phyloP scores from a whole-genome alignment of 2,888 invertebrate genomes.

The Caradrina kadenii region DNA sequence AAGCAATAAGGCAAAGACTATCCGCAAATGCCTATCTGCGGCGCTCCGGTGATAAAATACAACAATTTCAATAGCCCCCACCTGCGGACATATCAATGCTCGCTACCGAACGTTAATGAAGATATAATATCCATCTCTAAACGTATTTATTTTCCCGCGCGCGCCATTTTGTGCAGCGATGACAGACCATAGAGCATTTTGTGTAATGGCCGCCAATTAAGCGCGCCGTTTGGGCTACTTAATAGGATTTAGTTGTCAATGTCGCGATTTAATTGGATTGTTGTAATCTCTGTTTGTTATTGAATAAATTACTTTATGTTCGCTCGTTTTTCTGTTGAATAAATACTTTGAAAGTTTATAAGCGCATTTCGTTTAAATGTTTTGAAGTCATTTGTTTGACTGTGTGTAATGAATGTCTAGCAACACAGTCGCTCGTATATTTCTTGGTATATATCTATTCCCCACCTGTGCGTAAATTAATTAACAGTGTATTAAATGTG shows the following conservation, averaged over 20 bases:
- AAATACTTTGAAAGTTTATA: constrained; percentile 50
- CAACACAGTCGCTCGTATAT: constrained; percentile 23
- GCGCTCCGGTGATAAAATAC: constrained; percentile 85
- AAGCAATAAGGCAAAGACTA: constrained; percentile 76
- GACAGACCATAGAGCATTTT: constrained; percentile 85
- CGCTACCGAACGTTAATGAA: constrained; percentile 87
- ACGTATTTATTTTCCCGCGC: constrained; percentile 86
- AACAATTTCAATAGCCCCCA: constrained; percentile 87
- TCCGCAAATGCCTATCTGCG: constrained; percentile 73
- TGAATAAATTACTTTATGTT: constrained; percentile 69
- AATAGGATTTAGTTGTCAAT: constrained; percentile 89
- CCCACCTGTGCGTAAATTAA: constrained; percentile 38
- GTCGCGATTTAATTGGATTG: constrained; percentile 86
- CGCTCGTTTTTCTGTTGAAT: constrained; percentile 56
- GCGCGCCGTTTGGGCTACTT: constrained; percentile 79
- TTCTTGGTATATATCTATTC: constrained; percentile 19
- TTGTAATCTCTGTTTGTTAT: constrained; percentile 81
- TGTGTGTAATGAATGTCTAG: constrained; percentile 1
- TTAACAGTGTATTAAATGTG: constrained; percentile 38
- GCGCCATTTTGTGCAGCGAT: constrained; percentile 83
- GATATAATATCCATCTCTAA: constrained; percentile 89
- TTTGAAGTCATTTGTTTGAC: constrained; percentile 23
- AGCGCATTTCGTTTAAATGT: constrained; percentile 39
- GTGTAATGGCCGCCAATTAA: constrained; percentile 88
- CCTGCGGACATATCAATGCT: constrained; percentile 89